Base-by-base conservation (phyloP, 2,888 invertebrate species). In the Acleris literana region DNA sequence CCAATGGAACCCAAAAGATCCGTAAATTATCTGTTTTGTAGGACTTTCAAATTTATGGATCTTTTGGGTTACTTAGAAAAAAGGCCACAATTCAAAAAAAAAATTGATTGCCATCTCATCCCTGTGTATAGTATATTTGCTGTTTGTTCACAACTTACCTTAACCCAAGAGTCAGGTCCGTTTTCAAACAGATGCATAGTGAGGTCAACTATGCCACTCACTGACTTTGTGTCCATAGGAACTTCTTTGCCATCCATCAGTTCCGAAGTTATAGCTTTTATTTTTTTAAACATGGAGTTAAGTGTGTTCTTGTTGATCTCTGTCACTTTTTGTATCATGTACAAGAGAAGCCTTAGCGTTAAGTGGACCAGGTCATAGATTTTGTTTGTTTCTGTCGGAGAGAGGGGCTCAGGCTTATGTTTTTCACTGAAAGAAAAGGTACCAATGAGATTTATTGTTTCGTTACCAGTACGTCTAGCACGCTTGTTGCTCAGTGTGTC, bases 151-250 rank as follows among this genome's bases (percentile, higher is more conserved):
- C 1, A 61, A 81, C 86, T 82, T 71, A 91, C 92, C 71, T 80
- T 69, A 57, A 75, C 68, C 92, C 92, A 92, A 33, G 83, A 76
- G 7, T 81, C 72, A 0, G 76, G 39, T 1, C 84, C 82, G 48
- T 81, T 74, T n/a, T 84, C 85, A 20, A 87, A 79, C 53, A 90
- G 82, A 46, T 90, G 87, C 77, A 93, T 88, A 57, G 93, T 84
- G 5, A 94, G 83, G 64, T 93, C 86, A 17, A 95, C 77, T 46
- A 95, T 90, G 0, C 94, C 95, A 69, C 94, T 93, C 74, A 95
- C 94, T 6, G 93, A 93, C 76, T 95, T 95, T 0, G 94, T 94
- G 74, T 96, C 95, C 93, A 95, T 94, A 0, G 94, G 94, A 1
- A 94, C 87, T 67, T 94, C 93, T 5, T 85, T 83, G 72, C 94